Base-by-base conservation (phyloP, 2,888 invertebrate species). In the Papilio gigon region DNA sequence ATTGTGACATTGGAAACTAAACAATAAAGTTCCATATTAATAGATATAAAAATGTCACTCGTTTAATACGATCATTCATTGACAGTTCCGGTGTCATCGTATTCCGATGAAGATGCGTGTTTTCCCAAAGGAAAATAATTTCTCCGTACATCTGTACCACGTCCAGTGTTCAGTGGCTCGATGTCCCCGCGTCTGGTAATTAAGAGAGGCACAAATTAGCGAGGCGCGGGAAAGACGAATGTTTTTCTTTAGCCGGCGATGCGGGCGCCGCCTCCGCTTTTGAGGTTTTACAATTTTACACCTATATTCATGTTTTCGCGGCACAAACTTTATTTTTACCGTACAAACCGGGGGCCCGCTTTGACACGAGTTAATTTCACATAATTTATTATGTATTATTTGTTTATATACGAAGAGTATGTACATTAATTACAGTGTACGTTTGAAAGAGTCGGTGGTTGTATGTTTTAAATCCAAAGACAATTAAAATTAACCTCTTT, bases 121-220 rank as follows among this genome's bases (percentile, higher is more conserved):
- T n/a, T n/a, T n/a, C n/a, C n/a, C n/a, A n/a, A n/a, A n/a, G n/a
- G n/a, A n/a, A n/a, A n/a, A n/a, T n/a, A n/a, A n/a, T n/a, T n/a
- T n/a, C n/a, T n/a, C n/a, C n/a, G n/a, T n/a, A n/a, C n/a, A n/a
- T n/a, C n/a, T n/a, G n/a, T 76, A 70, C 80, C 85, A 73, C 80
- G 80, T 85, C 83, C 76, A 78, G 73, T 37, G n/a, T 40, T 64
- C 70, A 56, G 65, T 17, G 22, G 71, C 72, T 70, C 62, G 20
- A 64, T 72, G 75, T 77, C 78, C 79, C 78, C 80, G 80, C 82
- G 77, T 79, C 63, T 74, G 74, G 80, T 88, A 88, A 87, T 88
- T 87, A 88, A 84, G 82, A 80, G 81, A 80, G 78, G 79, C 79
- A 80, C 82, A 84, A 87, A 88, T 87, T 85, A 87, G 84, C 82